Percentiles rank a stretch among this genome's conserved stretches.
phyloP scores from a whole-genome alignment of 2,888 invertebrate genomes.

The Rhagonycha fulva region DNA sequence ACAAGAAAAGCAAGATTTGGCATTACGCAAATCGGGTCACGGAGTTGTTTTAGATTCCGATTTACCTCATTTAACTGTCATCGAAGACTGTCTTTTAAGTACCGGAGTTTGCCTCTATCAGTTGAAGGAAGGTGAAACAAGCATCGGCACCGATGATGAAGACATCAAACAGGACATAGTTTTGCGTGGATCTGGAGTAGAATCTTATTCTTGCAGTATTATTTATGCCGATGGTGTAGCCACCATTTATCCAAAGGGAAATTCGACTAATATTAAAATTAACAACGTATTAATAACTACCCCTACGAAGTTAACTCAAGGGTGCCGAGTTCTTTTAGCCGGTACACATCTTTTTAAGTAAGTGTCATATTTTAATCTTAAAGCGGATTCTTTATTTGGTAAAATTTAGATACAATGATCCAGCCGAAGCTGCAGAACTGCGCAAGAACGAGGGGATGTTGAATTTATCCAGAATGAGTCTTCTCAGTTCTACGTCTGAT shows the following conservation, averaged over 20 bases:
- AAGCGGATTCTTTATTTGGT: slow-evolving; percentile 71
- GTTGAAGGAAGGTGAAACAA: slow-evolving; percentile 86
- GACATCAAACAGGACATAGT: slow-evolving; percentile 74
- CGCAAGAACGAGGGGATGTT: slow-evolving; percentile 72
- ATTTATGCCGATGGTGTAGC: slow-evolving; percentile 72
- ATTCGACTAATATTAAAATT: slow-evolving; percentile 76
- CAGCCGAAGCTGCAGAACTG: slow-evolving; percentile 83
- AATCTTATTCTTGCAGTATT: slow-evolving; percentile 79
- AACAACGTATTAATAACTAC: slow-evolving; percentile 79
- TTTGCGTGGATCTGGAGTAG: slow-evolving; percentile 74
- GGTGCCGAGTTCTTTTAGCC: slow-evolving; percentile 68
- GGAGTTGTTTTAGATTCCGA: slow-evolving; percentile 90
- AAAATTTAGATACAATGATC: slow-evolving; percentile 79
- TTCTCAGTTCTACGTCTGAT: slow-evolving; percentile 81
- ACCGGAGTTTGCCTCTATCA: slow-evolving; percentile 92
- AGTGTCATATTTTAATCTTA: slow-evolving; percentile 1
- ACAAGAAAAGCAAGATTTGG: slow-evolving; percentile 85
- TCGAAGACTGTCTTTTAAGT: slow-evolving; percentile 86
- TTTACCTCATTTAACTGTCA: slow-evolving; percentile 89
- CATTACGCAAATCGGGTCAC: slow-evolving; percentile 82
- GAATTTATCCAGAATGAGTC: slow-evolving; percentile 79
- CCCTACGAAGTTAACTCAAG: slow-evolving; percentile 78
- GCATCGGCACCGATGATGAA: slow-evolving; percentile 80
- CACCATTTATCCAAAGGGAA: slow-evolving; percentile 72
- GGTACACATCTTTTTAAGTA: slow-evolving; percentile 62